Base-by-base conservation (phyloP, 2,797 vertebrate genomes). In the Potorous gilbertii region DNA sequence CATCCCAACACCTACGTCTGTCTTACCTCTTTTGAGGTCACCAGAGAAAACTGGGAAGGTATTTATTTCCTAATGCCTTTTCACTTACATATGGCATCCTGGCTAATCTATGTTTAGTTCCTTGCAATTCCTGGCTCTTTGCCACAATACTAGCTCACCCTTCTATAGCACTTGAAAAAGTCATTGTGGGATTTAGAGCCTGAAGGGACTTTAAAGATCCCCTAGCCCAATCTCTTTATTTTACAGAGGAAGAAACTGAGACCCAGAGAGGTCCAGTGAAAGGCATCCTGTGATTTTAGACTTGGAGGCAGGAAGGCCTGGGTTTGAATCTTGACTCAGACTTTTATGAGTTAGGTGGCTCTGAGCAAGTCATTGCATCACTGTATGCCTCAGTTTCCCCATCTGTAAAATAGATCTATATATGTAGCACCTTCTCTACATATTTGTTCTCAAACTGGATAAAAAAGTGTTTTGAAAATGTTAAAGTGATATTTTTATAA, bases 21-120 rank as follows among this genome's bases (percentile, higher is more conserved):
- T 54, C 54, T 56, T 55, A 74, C 54, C 28, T 93, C 27, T 56
- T 66, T 90, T 94, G n/a, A 89, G 93, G 62, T 91, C 62, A 94
- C 59, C 50, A 29, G 56, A 31, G 66, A 94, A 94, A 91, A 94
- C 89, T 46, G 74, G 74, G n/a, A 81, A 81, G 40, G 21, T 46
- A 46, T 81, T 81, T 81, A 81, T 46, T 81, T 81, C 40, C 74
- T 34, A 93, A 93, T 55, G 52, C 66, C 8, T 54, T 56, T 95
- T 94, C n/a, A 90, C 56, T 90, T 91, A 66, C 46, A 46, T 21
- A 62, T 92, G 66, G 34, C 52, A 13, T 29, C 29, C 56, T 46
- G 56, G 14, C 56, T 74, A 81, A 93, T 21, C 52, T 93, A 57
- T 55, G 28, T 46, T 95, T 40, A 55, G 31, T 54, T 6, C n/a